Base-by-base conservation (phyloP, 1,140 invertebrate genomes). In the Zaprionus davidi region DNA sequence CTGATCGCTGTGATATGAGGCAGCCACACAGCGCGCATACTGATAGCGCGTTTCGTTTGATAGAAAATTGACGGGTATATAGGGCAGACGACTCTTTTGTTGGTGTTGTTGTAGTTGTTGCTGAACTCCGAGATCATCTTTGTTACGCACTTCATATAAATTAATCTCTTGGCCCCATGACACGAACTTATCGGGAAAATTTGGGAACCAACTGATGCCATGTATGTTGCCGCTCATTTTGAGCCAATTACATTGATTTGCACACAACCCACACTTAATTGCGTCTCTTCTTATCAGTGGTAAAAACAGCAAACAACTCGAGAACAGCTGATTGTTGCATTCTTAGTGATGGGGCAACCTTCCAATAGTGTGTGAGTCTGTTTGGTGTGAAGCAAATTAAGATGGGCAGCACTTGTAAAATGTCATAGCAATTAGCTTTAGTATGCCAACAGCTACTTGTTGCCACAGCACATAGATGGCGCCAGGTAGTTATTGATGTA, bases 101-200 rank as follows among this genome's bases (percentile, higher is more conserved):
- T 34, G 31, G 9, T 34, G 31, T 34, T 34, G 31, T 0, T 34
- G 31, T 34, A 11, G 28, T 22, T 76, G 76, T 46, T 46, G 41
- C 17, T 46, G 41, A 7, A n/a, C n/a, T 9, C 41, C 41, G 6
- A 17, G 46, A 20, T 88, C 82, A 13, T 79, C 71, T 28, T 91
- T 91, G 64, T 93, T 93, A 74, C 94, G 94, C 60, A 97, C 94
- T 94, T 97, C 96, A 85, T 98, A 98, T 28, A 98, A 94, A 92
- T 94, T 95, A 82, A 98, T 96, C 87, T 98, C 97, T 55, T 96
- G 95, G 20, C 96, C 96, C 97, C 97, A 98, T 36, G 96, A 96
- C 62, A 98, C 95, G 88, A 97, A 98, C 87, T 97, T 96, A 83
- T 97, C 95, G 5, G 94, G 94, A 82, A 95, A 95, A 28, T 95